Evolutionary conservation across 2,888 invertebrate genomes (phyloP), one percentile per base, ranked within the genome.

Genomic region (Entomobrya proxima): DNA sequence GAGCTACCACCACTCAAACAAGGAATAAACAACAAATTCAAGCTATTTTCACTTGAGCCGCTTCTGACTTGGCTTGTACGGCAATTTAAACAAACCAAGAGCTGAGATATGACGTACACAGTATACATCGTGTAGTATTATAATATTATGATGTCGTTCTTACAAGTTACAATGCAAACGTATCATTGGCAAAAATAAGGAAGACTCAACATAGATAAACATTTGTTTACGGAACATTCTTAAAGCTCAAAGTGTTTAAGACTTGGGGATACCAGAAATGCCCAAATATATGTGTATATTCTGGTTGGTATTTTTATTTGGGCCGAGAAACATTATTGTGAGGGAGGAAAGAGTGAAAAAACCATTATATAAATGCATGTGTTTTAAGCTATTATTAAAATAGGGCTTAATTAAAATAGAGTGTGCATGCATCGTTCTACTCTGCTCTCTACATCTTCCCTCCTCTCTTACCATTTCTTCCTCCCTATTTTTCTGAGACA

Each of bases 381-480:
- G 83, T 83, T 83, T 83, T 83, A 83, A 83, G 77, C 83, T 77
- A 83, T 83, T 83, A 83, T 83, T 83, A 83, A 83, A 83, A 83
- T 83, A 83, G 83, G 83, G 83, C 83, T 83, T 83, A 83, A 83
- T 83, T 83, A 83, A 83, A 83, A 83, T 83, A 77, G 83, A 83
- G 83, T 83, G 83, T 83, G 83, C 32, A 77, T 18, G 83, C 83
- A 76, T 83, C 77, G 67, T 83, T 55, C 69, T 72, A 3, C 44
- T 47, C 74, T 76, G 74, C 74, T 50, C 74, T 75, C 74, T 47
- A n/a, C 30, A 37, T 75, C 55, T 37, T 79, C 30, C 61, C 32
- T 79, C 30, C 61, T 30, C 40, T 76, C 77, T 77, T 35, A 24
- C 55, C 9, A 58, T 76, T 58, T 74, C 40, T 55, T 55, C 55